Evolutionary conservation across 2,113 vertebrate species (phyloP).

Genomic region (Tachysurus vachellii): DNA sequence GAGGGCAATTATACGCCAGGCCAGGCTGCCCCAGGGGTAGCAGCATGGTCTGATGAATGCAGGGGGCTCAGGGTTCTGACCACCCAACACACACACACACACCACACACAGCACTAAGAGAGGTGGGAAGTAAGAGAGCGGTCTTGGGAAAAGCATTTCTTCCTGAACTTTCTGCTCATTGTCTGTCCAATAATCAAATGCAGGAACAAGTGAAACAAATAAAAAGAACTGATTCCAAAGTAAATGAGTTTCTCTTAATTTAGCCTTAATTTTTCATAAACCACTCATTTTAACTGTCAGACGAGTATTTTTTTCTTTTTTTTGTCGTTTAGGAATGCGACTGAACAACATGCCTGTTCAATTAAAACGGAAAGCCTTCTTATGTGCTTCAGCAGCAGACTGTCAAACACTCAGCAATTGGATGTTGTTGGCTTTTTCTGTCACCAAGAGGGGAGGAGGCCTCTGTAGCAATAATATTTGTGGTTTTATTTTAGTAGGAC

Average conservation of each 20-base stretch:
- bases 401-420: conserved; percentile 57
- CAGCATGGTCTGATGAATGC: conserved; percentile 49
- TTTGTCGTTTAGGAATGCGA: not conserved
- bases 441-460: conserved; percentile 46
- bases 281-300: conserved; percentile 6
- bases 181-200: not conserved
- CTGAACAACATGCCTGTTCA: conserved; percentile 51
- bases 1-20: conserved; percentile 62
- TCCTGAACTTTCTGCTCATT: not conserved
- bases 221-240: not conserved
- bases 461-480: conserved; percentile 52
- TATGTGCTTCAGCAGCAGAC: conserved; percentile 48
- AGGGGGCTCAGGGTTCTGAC: conserved; percentile 43
- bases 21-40: conserved; percentile 60
- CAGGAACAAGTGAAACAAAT: not conserved
- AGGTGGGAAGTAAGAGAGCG: conserved; percentile 18
- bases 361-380: conserved; percentile 53
- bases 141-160: conserved; percentile 22
- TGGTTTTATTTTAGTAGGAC: conserved; percentile 53
- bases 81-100: conserved; percentile 41
- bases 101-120: conserved; percentile 6
- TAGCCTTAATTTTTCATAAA: not conserved
- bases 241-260: conserved; percentile 6
- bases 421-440: conserved; percentile 49
- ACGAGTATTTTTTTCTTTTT: not conserved